These are phyloP conservation scores for Parelbella ahira DNA, from an alignment of 2,888 invertebrate species.

Conservation along the genomic window DNA sequence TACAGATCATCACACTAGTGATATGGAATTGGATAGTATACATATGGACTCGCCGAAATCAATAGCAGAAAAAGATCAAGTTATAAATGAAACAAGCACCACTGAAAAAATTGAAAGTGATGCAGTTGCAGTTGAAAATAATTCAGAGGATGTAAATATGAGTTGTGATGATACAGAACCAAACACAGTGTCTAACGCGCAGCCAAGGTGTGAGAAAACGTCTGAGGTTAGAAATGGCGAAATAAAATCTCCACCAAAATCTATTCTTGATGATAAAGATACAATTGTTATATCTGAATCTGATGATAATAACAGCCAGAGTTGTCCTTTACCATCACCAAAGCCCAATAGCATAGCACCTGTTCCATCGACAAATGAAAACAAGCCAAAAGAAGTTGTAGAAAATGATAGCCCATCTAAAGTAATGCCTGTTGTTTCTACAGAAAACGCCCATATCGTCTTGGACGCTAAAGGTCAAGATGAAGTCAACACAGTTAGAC, in stretches of 20 bases:
- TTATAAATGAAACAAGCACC: conserved; percentile 52
- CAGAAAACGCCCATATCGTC: conserved; percentile 69
- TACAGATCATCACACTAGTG: conserved; percentile 73
- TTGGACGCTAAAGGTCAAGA: conserved; percentile 61
- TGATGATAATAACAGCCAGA: conserved; percentile 73
- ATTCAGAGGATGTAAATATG: conserved; percentile 32
- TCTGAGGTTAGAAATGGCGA: conserved; percentile 52
- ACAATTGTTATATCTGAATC: conserved; percentile 74
- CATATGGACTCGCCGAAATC: conserved; percentile 74
- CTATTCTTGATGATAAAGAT: conserved; percentile 63
- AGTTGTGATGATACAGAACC: conserved; percentile 33
- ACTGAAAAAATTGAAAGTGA: conserved; percentile 45
- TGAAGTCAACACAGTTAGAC: conserved; percentile 45
- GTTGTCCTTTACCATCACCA: conserved; percentile 72
- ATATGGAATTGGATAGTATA: conserved; percentile 74
- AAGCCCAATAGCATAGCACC: conserved; percentile 54
- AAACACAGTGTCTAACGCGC: conserved; percentile 35
- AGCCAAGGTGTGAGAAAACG: conserved; percentile 42
- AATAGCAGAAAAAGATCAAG: conserved; percentile 60
- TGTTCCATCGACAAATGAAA: conserved; percentile 47
- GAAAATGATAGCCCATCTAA: conserved; percentile 67
- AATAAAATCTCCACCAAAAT: conserved; percentile 51
- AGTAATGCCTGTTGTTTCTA: conserved; percentile 65
- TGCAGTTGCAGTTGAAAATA: conserved; percentile 32
- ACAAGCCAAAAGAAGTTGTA: conserved; percentile 58